Percentiles rank a stretch among this genome's conserved stretches.
Evolutionary conservation across 2,888 invertebrate genomes (phyloP).

Genomic region (Peribatodes rhomboidaria): DNA sequence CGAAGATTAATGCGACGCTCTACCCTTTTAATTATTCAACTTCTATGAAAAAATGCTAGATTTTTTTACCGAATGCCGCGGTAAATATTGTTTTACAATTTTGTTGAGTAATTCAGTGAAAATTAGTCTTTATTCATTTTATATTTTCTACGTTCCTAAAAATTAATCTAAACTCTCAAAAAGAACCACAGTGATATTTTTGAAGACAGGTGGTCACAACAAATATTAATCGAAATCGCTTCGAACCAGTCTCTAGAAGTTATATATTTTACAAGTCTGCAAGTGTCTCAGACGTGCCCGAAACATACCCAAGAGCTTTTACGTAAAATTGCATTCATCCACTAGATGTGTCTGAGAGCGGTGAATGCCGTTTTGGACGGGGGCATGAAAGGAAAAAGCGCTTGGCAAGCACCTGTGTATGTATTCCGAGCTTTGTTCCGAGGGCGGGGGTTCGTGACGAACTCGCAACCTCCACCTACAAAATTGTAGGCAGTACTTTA

Average conservation of each 20-base stretch:
- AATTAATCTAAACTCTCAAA: neutral
- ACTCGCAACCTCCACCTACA: conserved; percentile 33
- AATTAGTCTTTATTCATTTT: neutral
- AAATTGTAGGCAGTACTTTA: conserved; percentile 24
- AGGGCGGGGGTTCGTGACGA: conserved; percentile 57
- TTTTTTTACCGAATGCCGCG: conserved; percentile 5
- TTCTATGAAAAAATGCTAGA: neutral
- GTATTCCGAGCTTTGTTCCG: conserved; percentile 73
- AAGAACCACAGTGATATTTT: neutral
- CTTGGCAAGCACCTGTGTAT: conserved; percentile 65
- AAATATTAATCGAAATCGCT: conserved; percentile 17
- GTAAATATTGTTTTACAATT: neutral
- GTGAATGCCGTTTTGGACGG: conserved; percentile 70
- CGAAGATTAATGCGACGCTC: conserved; percentile 69
- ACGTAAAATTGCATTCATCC: conserved; percentile 64
- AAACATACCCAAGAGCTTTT: conserved; percentile 49
- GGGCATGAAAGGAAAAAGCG: conserved; percentile 67
- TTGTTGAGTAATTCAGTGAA: neutral
- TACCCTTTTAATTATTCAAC: conserved; percentile 73
- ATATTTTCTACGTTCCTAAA: neutral
- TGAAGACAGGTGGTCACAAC: neutral
- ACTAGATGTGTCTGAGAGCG: conserved; percentile 61
- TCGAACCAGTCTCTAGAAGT: neutral
- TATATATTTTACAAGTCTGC: neutral
- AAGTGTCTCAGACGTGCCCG: conserved; percentile 35